Base-by-base conservation (phyloP, 2,113 vertebrate genomes). In the Pterocles burchelli region DNA sequence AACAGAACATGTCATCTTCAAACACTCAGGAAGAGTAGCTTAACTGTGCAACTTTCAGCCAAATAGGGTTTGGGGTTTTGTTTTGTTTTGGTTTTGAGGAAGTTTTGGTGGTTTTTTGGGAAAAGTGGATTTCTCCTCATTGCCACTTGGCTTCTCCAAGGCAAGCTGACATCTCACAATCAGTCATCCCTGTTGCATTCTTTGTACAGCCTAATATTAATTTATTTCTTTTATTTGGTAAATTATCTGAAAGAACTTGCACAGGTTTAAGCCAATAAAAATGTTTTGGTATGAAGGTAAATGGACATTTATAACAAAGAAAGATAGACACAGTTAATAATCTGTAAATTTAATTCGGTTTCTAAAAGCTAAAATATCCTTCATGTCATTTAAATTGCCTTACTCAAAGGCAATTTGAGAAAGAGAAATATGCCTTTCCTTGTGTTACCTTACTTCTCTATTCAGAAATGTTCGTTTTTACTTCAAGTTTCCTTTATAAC, bases 391-490 rank as follows among this genome's bases (percentile, higher is more conserved):
- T 84, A 67, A 77, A 92, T 72, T 93, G 52, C 65, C 24, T 45
- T 11, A 72, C 46, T 88, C 45, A 78, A 88, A 92, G 57, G 83
- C 38, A 90, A 52, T 85, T 86, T 76, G 54, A 67, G 65, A 74
- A 71, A 73, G 33, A 55, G 59, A 71, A 93, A 38, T 80, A 49
- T 38, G 68, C n/a, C 28, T 90, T 81, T 86, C 73, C 58, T 77
- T 41, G 31, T 77, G 45, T 13, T 88, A 18, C 75, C 65, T 94
- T 62, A 55, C 43, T 94, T 92, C 61, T 84, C 45, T 78, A 87
- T 89, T 89, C 86, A 81, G 70, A 92, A 97, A 82, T 65, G 34
- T 71, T 94, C 76, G 57, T 63, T 90, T 96, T 93, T 22, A 38
- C 73, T 92, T 71, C 65, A 57, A 77, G n/a, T 84, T 96, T 57